These are phyloP conservation scores for Bombyx mori DNA, from an alignment of 1,140 invertebrate species.

Conservation along the genomic window ASM3026992v2 NC_085110.1:11236501-11237000, in stretches of 20 bases:
- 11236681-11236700: conserved; percentile 64
- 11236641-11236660: conserved; percentile 58
- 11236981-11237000: conserved; percentile 41
- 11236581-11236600: conserved; percentile 54
- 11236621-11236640: conserved; percentile 61
- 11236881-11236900: conserved; percentile 59
- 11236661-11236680: conserved; percentile 60
- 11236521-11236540: conserved; percentile 59
- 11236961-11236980: conserved; percentile 40
- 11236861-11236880: conserved; percentile 63
- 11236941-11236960: conserved; percentile 62
- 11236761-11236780: conserved; percentile 66
- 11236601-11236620: conserved; percentile 64
- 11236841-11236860: conserved; percentile 61
- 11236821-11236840: conserved; percentile 65
- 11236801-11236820: conserved; percentile 62
- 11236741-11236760: conserved; percentile 65
- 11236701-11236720: conserved; percentile 62
- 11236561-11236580: conserved; percentile 53
- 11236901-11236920: conserved; percentile 61
- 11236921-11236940: conserved; percentile 65
- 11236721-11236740: conserved; percentile 66
- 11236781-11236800: conserved; percentile 61
- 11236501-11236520: conserved; percentile 50
- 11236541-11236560: conserved; percentile 59